Conservation (phyloP, 2,888 invertebrate species). For the Andrena bucephala region DNA sequence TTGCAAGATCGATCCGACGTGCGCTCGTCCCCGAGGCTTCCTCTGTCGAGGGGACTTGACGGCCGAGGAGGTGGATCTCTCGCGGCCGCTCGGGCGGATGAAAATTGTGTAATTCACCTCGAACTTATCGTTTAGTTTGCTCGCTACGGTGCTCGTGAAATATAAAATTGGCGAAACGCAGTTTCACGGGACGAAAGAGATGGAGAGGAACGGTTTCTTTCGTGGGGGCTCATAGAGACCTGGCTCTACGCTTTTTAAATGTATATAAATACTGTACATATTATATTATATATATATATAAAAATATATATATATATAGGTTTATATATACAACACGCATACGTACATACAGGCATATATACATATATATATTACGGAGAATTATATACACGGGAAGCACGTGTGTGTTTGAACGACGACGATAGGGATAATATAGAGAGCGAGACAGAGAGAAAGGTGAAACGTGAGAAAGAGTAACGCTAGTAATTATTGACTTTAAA, state of each 20-base stretch:
- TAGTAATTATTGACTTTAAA: conserved; percentile 52
- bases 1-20: conserved; percentile 2
- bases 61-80: conserved; percentile 8
- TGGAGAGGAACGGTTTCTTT: neutral
- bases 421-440: conserved; percentile 2
- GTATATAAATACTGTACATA: conserved; percentile 67
- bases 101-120: neutral
- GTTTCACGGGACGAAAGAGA: conserved; percentile 10
- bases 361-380: conserved; percentile 20
- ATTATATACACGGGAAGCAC: conserved; percentile 21
- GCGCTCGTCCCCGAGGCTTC: neutral
- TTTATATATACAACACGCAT: conserved; percentile 38
- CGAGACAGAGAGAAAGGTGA: conserved; percentile 32
- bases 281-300: conserved; percentile 42
- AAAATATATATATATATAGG: conserved; percentile 39
- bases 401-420: neutral
- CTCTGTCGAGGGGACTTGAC: neutral
- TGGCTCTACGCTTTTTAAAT: conserved; percentile 58
- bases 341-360: conserved; percentile 30
- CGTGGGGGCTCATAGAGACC: neutral
- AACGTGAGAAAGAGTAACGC: conserved; percentile 28
- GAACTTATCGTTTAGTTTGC: conserved; percentile 6
- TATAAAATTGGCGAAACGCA: neutral
- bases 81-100: neutral
- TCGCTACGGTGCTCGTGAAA: conserved; percentile 20